Evolutionary conservation across 2,113 vertebrate species (phyloP).

Genomic region (Varanus komodoensis): DNA sequence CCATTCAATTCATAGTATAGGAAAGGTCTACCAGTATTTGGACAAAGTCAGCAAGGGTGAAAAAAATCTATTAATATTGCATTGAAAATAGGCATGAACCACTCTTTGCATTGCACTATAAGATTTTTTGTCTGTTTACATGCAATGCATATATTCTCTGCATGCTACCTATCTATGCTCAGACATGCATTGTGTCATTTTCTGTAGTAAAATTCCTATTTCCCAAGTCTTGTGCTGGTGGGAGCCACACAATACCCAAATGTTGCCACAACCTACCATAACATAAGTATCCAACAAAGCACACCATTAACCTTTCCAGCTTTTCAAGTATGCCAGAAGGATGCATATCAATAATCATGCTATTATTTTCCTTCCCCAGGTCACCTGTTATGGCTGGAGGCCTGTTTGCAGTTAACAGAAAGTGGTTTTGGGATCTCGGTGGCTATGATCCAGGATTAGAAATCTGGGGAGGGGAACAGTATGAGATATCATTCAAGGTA

Average conservation of each 20-base stretch:
- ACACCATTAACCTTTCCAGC: not conserved
- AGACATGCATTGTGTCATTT: not conserved
- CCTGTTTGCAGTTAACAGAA: constrained; percentile 86
- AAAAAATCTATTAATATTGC: constrained; percentile 35
- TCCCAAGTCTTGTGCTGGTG: not conserved
- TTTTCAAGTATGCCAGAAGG: not conserved
- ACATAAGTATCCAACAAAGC: not conserved
- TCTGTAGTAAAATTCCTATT: not conserved
- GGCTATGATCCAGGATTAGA: constrained; percentile 88
- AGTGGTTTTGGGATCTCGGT: constrained; percentile 90
- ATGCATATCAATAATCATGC: constrained; percentile 19
- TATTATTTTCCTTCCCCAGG: constrained; percentile 73
- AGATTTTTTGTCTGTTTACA: not conserved
- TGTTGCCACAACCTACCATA: not conserved
- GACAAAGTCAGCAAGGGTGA: constrained; percentile 44
- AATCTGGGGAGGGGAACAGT: constrained; percentile 90
- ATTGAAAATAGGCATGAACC: constrained; percentile 16
- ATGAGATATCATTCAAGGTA: constrained; percentile 90
- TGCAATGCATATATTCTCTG: not conserved
- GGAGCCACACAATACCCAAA: not conserved
- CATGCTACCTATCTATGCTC: not conserved
- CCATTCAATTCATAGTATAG: constrained; percentile 11
- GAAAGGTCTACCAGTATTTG: constrained; percentile 45
- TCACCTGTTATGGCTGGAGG: constrained; percentile 93
- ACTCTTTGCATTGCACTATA: constrained; percentile 35